Evolutionary conservation across 1,140 invertebrate genomes (phyloP), one percentile per base, ranked within the genome.

Genomic region (Trichoplusia ni): DNA sequence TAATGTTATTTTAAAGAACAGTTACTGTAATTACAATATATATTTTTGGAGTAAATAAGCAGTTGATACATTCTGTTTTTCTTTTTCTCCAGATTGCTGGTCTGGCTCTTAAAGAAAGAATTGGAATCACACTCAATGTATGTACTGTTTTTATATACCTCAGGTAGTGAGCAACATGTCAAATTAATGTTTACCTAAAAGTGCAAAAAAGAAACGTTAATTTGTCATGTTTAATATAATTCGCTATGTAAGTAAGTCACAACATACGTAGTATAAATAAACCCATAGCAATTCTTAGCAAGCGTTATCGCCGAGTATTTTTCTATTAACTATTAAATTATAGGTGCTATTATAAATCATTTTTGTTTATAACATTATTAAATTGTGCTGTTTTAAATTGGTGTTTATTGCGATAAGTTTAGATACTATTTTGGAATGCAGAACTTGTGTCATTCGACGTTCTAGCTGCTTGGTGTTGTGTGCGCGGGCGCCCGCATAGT

Each of bases 401-500:
- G 37, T 8, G 35, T 35, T 29, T 47, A 60, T n/a, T 8, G 3
- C 13, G 6, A 8, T 35, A 0, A 19, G 3, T 9, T 38, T 68
- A 66, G 38, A 64, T 65, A 64, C 58, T 33, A 68, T 16, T 61
- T 69, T 69, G 0, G 14, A 5, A 18, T 56, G 29, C 11, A 13
- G 21, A 23, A 35, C 13, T 9, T 19, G 59, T 19, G 44, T 14
- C 23, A 62, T 63, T 54, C 11, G 11, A 31, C 37, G 46, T 44
- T 60, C 4, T 33, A 44, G n/a, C 6, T 11, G 27, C 13, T 21
- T 51, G 33, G 6, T 56, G 6, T 46, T 46, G 47, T 38, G 11
- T 60, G 67, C 68, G 75, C 81, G 79, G 82, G 81, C 51, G 72
- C 83, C 81, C 82, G 79, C 81, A 85, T 83, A 19, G 11, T 47